Base-by-base conservation (phyloP, 2,113 vertebrate species). In the Vombatus ursinus region DNA sequence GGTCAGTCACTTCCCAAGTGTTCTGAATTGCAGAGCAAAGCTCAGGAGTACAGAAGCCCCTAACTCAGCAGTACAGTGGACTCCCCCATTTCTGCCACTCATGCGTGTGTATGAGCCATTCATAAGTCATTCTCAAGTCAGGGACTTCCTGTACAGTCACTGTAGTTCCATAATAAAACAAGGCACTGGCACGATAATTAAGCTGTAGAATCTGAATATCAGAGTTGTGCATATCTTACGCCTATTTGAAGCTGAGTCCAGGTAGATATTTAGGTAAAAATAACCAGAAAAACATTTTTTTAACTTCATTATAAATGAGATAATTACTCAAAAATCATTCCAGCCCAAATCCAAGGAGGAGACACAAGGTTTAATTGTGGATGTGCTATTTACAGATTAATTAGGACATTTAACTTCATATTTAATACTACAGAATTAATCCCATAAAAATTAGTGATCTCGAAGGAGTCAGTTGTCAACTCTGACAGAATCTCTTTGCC, bases 381-480 rank as follows among this genome's bases (percentile, higher is more conserved):
- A 97, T 98, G 98, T 98, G 98, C 98, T 99, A 99, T 98, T 98
- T 99, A 99, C 99, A 99, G 99, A 99, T 99, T 99, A 99, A 99
- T 99, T 99, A 99, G 99, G 99, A 99, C 98, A 98, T 99, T 99
- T 99, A 99, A 99, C 99, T 99, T 99, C 99, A 99, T 99, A 99
- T 99, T 99, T 99, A 99, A 99, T 99, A 98, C 98, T 98, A 99
- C 99, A 99, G 99, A 99, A 99, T 99, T 98, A 99, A 99, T 99
- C 99, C 98, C 98, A 99, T 99, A 99, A 99, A 99, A 99, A 99
- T 99, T 99, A 99, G 98, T 98, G 98, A 99, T 99, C 99, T 99
- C 99, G 0, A 98, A 99, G 99, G 99, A 99, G 99, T 99, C 98
- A 99, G 99, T 99, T 99, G 99, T 99, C 99, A 99, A 99, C 98